Percentiles rank a stretch among this genome's conserved stretches.
These are phyloP conservation scores for Scaptomyza tumidula DNA, from an alignment of 2,888 invertebrate species.

Conservation along the genomic window DNA sequence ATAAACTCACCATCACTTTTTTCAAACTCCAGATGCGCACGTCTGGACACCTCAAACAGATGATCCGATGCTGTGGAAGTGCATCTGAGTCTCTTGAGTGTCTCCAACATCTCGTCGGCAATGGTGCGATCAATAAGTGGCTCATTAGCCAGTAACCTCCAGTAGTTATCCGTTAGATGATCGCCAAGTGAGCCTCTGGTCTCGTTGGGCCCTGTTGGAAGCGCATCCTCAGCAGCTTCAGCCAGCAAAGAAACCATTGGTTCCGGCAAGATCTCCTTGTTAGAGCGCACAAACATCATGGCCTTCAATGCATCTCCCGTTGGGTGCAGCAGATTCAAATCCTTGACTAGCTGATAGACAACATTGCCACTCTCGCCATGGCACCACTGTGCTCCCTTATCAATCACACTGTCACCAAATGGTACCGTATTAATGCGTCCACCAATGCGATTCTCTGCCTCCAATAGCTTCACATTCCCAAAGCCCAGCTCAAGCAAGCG, in stretches of 20 bases:
- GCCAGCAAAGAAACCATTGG: slow-evolving; percentile 67
- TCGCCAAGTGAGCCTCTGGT: slow-evolving; percentile 81
- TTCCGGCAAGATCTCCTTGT: slow-evolving; percentile 81
- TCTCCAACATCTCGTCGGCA: slow-evolving; percentile 86
- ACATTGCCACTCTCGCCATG: slow-evolving; percentile 87
- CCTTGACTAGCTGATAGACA: slow-evolving; percentile 86
- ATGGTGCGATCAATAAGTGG: slow-evolving; percentile 80
- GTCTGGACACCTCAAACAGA: slow-evolving; percentile 88
- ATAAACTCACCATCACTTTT: slow-evolving; percentile 89
- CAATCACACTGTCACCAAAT: slow-evolving; percentile 87
- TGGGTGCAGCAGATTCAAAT: slow-evolving; percentile 71
- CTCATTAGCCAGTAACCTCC: slow-evolving; percentile 54
- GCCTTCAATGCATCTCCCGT: slow-evolving; percentile 67
- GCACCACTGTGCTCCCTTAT: slow-evolving; percentile 92
- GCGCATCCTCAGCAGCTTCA: slow-evolving; percentile 26
- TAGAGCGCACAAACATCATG: slow-evolving; percentile 78
- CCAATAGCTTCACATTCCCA: slow-evolving; percentile 86
- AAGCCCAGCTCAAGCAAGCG: slow-evolving; percentile 83
- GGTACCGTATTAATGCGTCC: slow-evolving; percentile 87
- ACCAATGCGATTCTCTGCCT: slow-evolving; percentile 88
- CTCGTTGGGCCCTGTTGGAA: slow-evolving; percentile 28
- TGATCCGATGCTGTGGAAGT: slow-evolving; percentile 87
- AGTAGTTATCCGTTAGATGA: slow-evolving; percentile 76
- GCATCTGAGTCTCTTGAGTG: slow-evolving; percentile 85
- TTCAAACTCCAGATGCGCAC: slow-evolving; percentile 87